Evolutionary conservation across 2,797 vertebrate species (phyloP), one percentile per base, ranked within the genome.

Genomic region (Garrulus glandarius): DNA sequence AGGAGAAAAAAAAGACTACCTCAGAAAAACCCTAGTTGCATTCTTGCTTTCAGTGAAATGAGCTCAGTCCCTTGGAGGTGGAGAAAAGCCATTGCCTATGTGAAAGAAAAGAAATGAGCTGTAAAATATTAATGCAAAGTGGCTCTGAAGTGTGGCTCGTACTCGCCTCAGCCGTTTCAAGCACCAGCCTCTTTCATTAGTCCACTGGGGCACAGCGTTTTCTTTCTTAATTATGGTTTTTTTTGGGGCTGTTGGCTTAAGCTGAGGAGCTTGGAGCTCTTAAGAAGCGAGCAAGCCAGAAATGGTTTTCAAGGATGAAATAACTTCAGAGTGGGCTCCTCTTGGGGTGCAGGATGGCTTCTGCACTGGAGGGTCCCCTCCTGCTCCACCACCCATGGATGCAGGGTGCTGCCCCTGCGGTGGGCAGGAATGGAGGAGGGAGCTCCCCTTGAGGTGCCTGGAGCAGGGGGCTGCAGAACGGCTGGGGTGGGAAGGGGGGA

Each of bases 41-140:
- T 80, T 95, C 91, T 83, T 87, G 88, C 84, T 77, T 69, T 71
- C 64, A 43, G 84, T 85, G 72, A 75, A 89, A 75, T 68, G 84
- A 96, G 81, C 75, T 94, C 84, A 68, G 78, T 77, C 68, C 56
- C 2, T 11, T 44, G 87, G 81, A 95, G 88, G 93, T 89, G 75
- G 64, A 94, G 89, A 56, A 77, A 84, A 87, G 57, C 70, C 5
- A 0, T 88, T 0, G 27, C 49, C 36, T 53, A 37, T 55, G 68
- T 59, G 34, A 79, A 85, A 87, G 68, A 49, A 69, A 82, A 83
- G 91, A 78, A 80, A 90, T 81, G 64, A 49, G 46, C 91, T 64
- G 87, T 69, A 56, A 75, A 89, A 83, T 56, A 46, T 43, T 46
- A 63, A 60, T 61, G n/a, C 56, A 49, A 13, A 84, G 64, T n/a